Evolutionary conservation across 2,113 vertebrate species (phyloP), one percentile per base, ranked within the genome.

Genomic region (Antechinus flavipes): DNA sequence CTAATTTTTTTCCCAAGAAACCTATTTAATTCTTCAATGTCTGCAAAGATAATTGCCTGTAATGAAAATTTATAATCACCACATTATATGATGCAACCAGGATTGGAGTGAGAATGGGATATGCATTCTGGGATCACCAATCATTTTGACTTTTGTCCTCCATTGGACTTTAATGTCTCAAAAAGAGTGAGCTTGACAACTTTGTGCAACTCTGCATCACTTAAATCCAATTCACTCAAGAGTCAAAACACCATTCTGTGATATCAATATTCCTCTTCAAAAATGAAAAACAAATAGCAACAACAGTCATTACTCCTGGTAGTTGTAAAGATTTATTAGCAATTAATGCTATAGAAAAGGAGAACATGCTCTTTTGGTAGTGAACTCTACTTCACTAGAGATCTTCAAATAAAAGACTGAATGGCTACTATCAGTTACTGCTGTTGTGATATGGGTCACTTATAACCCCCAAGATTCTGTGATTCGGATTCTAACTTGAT

Each of bases 11-110:
- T 58, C 68, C 94, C 94, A 53, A 91, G 91, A 30, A 91, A 26
- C 76, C 25, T 58, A 89, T 12, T 95, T 92, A 54, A 92, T 84
- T 95, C 93, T 95, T 96, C 91, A 52, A 91, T 91, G 92, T 93
- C 95, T 96, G 68, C 94, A 89, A 91, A 53, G n/a, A 26, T 22
- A 90, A 26, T 93, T 90, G 47, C 25, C 55, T 46, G 4, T 19
- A 91, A 14, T 90, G 55, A 94, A 93, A 93, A 91, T 30, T 24
- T 96, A 23, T 22, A 30, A 50, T 46, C 58, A 76, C 12, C 61
- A 76, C 35, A 68, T 91, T 96, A 90, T 58, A 27, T 95, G 93
- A 95, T 96, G 89, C 49, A 96, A 56, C 76, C n/a, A 42, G 16
- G 16, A 16, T 54, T 94, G 93, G 55, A 61, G 55, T 90, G 46